Evolutionary conservation across 2,888 invertebrate genomes (phyloP), one percentile per base, ranked within the genome.

Genomic region (Nomada lathburiana): DNA sequence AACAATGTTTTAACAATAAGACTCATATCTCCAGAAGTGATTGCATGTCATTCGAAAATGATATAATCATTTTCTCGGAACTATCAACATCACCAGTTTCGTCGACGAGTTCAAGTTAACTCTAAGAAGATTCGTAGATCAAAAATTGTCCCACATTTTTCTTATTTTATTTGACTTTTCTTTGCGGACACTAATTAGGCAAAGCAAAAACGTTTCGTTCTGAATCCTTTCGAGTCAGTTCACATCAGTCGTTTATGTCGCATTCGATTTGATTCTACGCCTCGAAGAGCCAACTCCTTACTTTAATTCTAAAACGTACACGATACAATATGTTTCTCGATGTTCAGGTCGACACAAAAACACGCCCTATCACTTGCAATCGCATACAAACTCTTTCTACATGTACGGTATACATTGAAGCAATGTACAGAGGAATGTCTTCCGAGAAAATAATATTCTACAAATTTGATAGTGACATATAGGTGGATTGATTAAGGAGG

Each of bases 391-490:
- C 36, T 44, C 50, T 44, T 81, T 80, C 73, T 71, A 83, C 69
- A 67, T 65, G 55, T 76, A 86, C 70, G 65, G 65, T 71, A 76
- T 73, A 80, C 60, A 72, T 80, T 55, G 76, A 83, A 85, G 73
- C 83, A 80, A 78, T 74, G 73, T 79, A 81, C 74, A 83, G 74
- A 86, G 81, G 82, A 86, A 78, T 85, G 85, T 82, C 73, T 76
- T 52, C 74, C 65, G 68, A 82, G 68, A 78, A 78, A 67, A 77
- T 60, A 76, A 70, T 76, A 62, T 63, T 82, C 62, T 55, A 20
- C 80, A 69, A 80, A 78, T 75, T 78, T 67, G 59, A 76, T 63
- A 82, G 65, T 64, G 68, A 70, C 29, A 69, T 69, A 67, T 50
- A 82, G 76, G 80, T 84, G 74, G 72, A 80, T 78, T 53, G 76